Evolutionary conservation across 2,888 invertebrate species (phyloP), one percentile per base, ranked within the genome.

Genomic region (Drosophila differens): DNA sequence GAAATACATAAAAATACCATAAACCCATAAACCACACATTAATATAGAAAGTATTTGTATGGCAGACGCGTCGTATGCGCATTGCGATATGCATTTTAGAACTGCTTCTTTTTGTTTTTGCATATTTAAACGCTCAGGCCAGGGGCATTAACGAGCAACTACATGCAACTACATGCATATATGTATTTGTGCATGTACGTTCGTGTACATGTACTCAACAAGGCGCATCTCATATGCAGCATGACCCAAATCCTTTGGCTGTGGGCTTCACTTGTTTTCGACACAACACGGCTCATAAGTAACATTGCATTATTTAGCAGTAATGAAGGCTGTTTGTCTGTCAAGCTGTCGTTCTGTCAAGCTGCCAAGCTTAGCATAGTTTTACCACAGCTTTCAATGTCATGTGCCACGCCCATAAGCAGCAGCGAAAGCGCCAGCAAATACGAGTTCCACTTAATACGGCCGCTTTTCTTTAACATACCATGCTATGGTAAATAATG

Each of bases 351-450:
- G 44, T 44, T 64, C 60, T 54, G 66, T 61, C 77, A 70, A 72
- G 76, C 85, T 81, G 74, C 72, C 84, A 83, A 53, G 89, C 87
- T 86, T 89, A 86, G 78, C 87, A 89, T 79, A 89, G 85, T 89
- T 85, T 76, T 66, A 37, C 61, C 30, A 30, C 59, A 39, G 76
- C 71, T 76, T 85, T 89, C 85, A 86, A 86, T 86, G 85, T 86
- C 85, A 89, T 89, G 89, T 82, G 80, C 86, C 86, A 86, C 85
- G 69, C 77, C 75, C 71, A 81, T 53, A 55, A 49, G 70, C 49
- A 60, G 37, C 64, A 51, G 57, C 41, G 33, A 52, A 44, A 70
- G 44, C 54, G 32, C 47, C 62, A 70, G 58, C 67, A 68, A 66
- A 78, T 64, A 61, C 41, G 44, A 69, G 60, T 57, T 64, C 58